These are phyloP conservation scores for Euzetes globulus DNA, from an alignment of 2,888 invertebrate genomes.

Conservation along the genomic window DNA sequence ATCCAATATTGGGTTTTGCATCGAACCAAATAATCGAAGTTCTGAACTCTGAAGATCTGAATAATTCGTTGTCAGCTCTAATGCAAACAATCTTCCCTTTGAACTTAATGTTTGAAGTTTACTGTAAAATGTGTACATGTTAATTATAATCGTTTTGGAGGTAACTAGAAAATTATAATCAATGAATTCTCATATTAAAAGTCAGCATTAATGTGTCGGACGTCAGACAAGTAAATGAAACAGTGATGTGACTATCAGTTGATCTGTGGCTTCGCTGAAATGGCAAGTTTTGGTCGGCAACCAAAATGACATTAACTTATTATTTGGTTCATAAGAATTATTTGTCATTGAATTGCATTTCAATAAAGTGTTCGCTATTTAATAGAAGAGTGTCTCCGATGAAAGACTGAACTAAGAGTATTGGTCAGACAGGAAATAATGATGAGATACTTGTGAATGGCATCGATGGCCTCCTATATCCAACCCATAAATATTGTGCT, in stretches of 20 bases:
- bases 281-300: neutral
- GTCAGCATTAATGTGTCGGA: no score
- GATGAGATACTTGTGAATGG: conserved; percentile 4
- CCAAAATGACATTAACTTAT: conserved; percentile 2
- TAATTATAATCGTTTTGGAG: no score
- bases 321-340: neutral
- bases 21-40: neutral
- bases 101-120: no score
- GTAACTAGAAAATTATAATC: no score
- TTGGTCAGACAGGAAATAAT: conserved; percentile 19
- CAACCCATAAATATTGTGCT: neutral
- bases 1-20: neutral
- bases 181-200: no score
- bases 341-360: conserved; percentile 3
- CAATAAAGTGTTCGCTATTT: neutral
- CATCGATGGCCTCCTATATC: neutral
- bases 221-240: no score
- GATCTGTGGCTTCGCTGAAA: neutral
- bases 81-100: no score
- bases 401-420: neutral
- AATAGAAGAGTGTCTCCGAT: neutral
- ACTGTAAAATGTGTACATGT: no score
- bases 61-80: no score
- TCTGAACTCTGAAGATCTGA: neutral
- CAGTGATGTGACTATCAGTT: neutral